phyloP scores from a whole-genome alignment of 2,888 invertebrate genomes.

The Campoplex capitator region DNA sequence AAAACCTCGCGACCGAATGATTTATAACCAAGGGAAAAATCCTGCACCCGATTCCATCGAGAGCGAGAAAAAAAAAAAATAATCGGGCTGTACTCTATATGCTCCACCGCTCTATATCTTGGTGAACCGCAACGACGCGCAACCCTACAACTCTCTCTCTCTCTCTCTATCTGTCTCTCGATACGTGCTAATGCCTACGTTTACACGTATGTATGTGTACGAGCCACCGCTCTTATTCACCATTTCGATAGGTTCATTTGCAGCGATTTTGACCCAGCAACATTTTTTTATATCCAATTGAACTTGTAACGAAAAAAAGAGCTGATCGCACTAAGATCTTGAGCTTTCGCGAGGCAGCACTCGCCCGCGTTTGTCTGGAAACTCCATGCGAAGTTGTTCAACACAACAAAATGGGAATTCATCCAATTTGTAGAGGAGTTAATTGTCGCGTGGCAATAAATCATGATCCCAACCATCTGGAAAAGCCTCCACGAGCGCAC shows the following conservation, averaged over 20 bases:
- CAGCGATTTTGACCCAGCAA: no score
- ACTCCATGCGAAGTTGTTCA: background rate
- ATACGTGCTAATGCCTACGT: background rate
- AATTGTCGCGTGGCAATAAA: background rate
- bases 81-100: constrained; percentile 23
- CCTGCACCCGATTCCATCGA: constrained; percentile 22
- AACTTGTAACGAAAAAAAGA: background rate
- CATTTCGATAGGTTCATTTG: no score
- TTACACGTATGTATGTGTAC: no score
- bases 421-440: background rate
- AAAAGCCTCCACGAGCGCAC: background rate
- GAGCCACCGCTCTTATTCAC: no score
- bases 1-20: constrained; percentile 59
- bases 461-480: background rate
- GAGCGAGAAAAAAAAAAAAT: background rate
- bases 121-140: constrained; percentile 56
- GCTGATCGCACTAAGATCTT: background rate
- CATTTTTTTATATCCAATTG: background rate
- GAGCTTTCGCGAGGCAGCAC: background rate
- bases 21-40: constrained; percentile 57
- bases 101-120: constrained; percentile 22
- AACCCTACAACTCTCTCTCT: constrained; percentile 15
- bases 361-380: background rate
- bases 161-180: background rate
- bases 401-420: background rate